phyloP scores from a whole-genome alignment of 2,113 vertebrate species.

The Ceyx melanurus region DNA sequence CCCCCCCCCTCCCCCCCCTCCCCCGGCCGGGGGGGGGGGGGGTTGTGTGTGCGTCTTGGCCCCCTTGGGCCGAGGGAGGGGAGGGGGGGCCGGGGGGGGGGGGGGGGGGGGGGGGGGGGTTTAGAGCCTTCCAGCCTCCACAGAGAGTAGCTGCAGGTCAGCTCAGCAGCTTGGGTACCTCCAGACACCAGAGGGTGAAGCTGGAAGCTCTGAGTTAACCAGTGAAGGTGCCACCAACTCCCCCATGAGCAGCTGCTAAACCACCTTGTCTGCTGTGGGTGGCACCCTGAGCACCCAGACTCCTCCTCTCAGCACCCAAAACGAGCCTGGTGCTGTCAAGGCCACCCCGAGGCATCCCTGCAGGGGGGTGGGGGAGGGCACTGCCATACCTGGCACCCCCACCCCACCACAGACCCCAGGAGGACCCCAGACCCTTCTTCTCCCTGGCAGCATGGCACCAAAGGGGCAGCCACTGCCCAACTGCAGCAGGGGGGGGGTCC shows the following conservation, averaged over 20 bases:
- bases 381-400: not conserved
- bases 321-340: accelerated
- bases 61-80: no score
- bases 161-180: not conserved
- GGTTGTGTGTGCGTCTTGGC: no score
- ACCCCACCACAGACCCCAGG: accelerated
- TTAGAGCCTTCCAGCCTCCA: not conserved
- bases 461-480: no score
- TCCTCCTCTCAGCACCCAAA: not conserved
- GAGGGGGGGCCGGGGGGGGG: no score
- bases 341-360: accelerated
- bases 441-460: not conserved
- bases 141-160: not conserved
- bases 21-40: no score
- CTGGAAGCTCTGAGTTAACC: not conserved
- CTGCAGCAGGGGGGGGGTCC: not conserved
- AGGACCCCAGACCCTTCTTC: not conserved
- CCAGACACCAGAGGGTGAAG: not conserved
- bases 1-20: no score
- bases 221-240: not conserved
- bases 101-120: no score
- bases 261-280: not conserved
- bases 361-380: accelerated
- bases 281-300: not conserved
- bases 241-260: not conserved